Percentiles rank a stretch among this genome's conserved stretches.
phyloP scores from a whole-genome alignment of 2,797 vertebrate genomes.

The Ciconia nigra region DNA sequence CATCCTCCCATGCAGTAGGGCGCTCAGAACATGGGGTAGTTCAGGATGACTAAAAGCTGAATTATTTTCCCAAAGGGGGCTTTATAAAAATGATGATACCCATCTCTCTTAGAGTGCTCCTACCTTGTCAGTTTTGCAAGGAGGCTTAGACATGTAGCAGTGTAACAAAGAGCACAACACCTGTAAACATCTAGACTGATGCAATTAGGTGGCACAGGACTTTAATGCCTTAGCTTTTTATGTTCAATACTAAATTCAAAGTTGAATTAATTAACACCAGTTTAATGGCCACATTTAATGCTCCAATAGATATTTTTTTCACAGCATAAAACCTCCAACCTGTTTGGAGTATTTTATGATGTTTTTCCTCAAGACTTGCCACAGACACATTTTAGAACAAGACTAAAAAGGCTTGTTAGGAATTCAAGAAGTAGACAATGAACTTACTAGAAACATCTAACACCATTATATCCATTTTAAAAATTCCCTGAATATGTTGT shows the following conservation, averaged over 20 bases:
- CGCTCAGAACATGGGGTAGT: background rate
- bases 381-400: background rate
- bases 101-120: background rate
- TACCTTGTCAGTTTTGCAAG: background rate
- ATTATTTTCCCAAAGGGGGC: background rate
- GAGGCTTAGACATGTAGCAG: background rate
- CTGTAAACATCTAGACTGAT: background rate
- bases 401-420: background rate
- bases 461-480: fast-evolving
- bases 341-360: background rate
- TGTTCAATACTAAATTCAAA: background rate
- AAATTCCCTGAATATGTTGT: background rate
- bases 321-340: background rate
- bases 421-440: background rate
- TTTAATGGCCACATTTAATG: background rate
- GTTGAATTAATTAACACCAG: background rate
- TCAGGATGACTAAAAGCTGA: background rate
- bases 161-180: background rate
- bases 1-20: background rate
- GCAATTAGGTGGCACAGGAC: background rate
- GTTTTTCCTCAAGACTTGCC: background rate
- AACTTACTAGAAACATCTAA: background rate
- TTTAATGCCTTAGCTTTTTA: background rate
- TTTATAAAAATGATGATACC: background rate
- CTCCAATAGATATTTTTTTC: background rate